Base-by-base conservation (phyloP, 1,140 invertebrate species). In the Aphelenchoides avenae region DNA sequence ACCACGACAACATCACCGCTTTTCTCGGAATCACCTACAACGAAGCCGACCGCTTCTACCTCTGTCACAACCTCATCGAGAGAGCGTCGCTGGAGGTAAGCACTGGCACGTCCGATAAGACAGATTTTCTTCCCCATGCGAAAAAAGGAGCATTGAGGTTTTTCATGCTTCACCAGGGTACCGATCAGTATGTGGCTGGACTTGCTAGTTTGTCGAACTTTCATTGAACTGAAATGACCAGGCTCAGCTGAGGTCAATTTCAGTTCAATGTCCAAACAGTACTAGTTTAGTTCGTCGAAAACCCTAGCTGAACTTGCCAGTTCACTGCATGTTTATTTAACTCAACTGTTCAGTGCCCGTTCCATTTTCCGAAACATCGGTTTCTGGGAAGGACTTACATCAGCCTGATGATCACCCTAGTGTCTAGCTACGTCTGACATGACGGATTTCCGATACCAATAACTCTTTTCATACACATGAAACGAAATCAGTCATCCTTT, bases 11-110 rank as follows among this genome's bases (percentile, higher is more conserved):
- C 54, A 30, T 73, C 15, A 58, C 61, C 7, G 60, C 37, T 11
- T 70, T 72, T 43, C 33, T 73, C 30, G 70, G 70, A 5, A 52
- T 75, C 36, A 48, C 34, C 15, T 76, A 62, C 46, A 72, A 75
- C 30, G 72, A 72, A 11, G 52, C 53, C 3, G 54, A 71, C 46
- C 20, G 49, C 20, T 74, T 71, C 33, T 76, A 71, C 40, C 26
- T 72, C 5, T 43, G 76, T 20, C 52, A 73, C 47, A 56, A 27
- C n/a, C 33, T 72, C 9, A 69, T 76, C 5, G 70, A 72, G 43
- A 29, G 71, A 11, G 69, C 66, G 33, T 57, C 61, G 33, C 44
- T 72, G n/a, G 71, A 71, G 42, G 68, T 66, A 33, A 31, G 26
- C 13, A 26, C n/a, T n/a, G n/a, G n/a, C n/a, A 57, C 22, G 1